Evolutionary conservation across 2,113 vertebrate genomes (phyloP).

Genomic region (Petrocephalus zakoni): DNA sequence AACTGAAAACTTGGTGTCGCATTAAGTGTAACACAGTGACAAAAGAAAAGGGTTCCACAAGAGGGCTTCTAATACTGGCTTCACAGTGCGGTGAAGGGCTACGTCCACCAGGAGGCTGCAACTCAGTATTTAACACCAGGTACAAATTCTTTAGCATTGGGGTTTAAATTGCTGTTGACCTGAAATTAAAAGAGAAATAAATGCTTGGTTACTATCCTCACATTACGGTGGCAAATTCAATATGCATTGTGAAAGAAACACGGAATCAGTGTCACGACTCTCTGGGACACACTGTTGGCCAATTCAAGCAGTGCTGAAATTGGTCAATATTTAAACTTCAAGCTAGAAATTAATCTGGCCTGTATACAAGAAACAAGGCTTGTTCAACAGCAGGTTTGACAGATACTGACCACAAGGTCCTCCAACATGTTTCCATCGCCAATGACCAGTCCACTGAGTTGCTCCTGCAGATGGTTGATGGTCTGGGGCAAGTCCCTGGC

Average conservation of each 20-base stretch:
- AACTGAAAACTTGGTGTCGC: conserved; percentile 88
- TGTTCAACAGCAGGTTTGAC: not conserved
- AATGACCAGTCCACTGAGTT: conserved; percentile 75
- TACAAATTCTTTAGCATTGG: conserved; percentile 90
- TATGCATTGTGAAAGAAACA: not conserved
- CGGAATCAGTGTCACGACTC: not conserved
- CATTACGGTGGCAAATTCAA: not conserved
- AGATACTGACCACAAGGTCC: conserved; percentile 66
- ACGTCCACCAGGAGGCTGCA: conserved; percentile 69
- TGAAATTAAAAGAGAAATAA: conserved; percentile 52
- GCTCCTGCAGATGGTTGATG: conserved; percentile 76
- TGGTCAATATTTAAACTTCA: not conserved
- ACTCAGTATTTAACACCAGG: conserved; percentile 86
- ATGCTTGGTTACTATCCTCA: not conserved
- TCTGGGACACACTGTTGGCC: not conserved
- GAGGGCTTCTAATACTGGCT: conserved; percentile 79
- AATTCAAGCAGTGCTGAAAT: not conserved
- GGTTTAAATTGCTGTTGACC: conserved; percentile 87
- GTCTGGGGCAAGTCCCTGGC: conserved; percentile 81
- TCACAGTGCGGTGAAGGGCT: conserved; percentile 81
- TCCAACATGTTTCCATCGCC: conserved; percentile 69
- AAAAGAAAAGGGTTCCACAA: conserved; percentile 64
- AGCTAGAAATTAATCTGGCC: not conserved
- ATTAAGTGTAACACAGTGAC: conserved; percentile 83
- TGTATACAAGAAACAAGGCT: not conserved